Evolutionary conservation across 2,888 invertebrate genomes (phyloP).

Genomic region (Chrysolina haemoptera): DNA sequence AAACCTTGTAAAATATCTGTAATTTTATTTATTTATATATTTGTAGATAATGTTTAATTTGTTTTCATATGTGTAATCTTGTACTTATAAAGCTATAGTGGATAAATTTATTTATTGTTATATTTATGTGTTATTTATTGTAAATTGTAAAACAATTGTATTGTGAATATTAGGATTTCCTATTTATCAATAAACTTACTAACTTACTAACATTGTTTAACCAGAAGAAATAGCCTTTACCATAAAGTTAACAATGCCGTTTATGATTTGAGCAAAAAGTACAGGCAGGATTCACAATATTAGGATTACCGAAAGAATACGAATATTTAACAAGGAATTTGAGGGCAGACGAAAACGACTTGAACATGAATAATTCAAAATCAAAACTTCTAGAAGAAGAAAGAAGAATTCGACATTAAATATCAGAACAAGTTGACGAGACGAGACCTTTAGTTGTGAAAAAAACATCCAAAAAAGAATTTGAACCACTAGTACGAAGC

Average conservation of each 20-base stretch:
- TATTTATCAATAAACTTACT: too few species aligned
- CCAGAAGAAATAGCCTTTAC: neutral
- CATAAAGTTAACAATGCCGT: neutral
- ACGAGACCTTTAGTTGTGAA: neutral
- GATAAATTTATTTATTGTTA: too few species aligned
- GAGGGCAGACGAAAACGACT: neutral
- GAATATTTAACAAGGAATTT: neutral
- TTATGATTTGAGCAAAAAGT: neutral
- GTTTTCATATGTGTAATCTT: too few species aligned
- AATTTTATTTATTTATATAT: too few species aligned
- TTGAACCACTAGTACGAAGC: neutral
- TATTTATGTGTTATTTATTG: too few species aligned
- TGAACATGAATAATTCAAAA: neutral
- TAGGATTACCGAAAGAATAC: neutral
- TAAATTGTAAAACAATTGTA: too few species aligned
- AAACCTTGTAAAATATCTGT: too few species aligned
- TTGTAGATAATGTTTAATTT: too few species aligned
- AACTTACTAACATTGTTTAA: too few species aligned
- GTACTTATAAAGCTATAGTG: too few species aligned
- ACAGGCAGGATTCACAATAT: neutral
- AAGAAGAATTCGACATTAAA: neutral
- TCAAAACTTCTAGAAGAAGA: neutral
- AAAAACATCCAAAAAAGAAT: neutral
- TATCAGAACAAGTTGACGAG: neutral
- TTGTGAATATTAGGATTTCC: too few species aligned